Evolutionary conservation across 2,888 invertebrate species (phyloP).

Genomic region (Pristionchus japonicus): DNA sequence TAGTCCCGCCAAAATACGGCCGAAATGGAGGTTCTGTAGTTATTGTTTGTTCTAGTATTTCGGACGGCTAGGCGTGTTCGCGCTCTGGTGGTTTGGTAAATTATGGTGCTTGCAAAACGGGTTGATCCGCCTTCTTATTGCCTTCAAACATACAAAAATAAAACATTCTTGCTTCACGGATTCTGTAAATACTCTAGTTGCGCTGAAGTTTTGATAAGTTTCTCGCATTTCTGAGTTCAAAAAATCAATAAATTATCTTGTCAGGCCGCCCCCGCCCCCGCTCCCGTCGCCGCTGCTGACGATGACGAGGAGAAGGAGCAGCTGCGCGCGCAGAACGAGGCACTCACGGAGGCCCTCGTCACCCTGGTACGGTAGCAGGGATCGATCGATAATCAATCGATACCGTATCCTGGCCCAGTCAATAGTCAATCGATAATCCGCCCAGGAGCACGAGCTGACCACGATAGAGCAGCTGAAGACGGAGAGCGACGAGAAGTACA

Average conservation of each 20-base stretch:
- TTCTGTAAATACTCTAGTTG: no score
- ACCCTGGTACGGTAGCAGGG: background rate
- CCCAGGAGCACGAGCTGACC: conserved; percentile 34
- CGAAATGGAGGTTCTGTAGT: no score
- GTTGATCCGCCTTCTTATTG: no score
- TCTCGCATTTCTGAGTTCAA: background rate
- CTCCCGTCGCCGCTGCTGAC: background rate
- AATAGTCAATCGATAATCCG: background rate
- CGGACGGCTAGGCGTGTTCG: no score
- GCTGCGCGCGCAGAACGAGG: conserved; percentile 38
- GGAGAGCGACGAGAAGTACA: background rate
- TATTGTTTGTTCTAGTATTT: no score
- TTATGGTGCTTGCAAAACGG: no score
- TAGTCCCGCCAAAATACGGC: no score
- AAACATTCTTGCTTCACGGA: no score
- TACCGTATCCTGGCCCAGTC: background rate
- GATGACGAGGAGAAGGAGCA: background rate
- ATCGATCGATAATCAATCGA: background rate
- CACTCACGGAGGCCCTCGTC: background rate
- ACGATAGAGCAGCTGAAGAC: conserved; percentile 29
- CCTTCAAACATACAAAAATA: no score
- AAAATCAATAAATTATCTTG: background rate
- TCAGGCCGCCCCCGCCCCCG: background rate
- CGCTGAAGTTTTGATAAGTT: no score
- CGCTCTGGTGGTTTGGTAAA: no score